These are phyloP conservation scores for Mythimna vitellina DNA, from an alignment of 2,888 invertebrate genomes.

Conservation along the genomic window DNA sequence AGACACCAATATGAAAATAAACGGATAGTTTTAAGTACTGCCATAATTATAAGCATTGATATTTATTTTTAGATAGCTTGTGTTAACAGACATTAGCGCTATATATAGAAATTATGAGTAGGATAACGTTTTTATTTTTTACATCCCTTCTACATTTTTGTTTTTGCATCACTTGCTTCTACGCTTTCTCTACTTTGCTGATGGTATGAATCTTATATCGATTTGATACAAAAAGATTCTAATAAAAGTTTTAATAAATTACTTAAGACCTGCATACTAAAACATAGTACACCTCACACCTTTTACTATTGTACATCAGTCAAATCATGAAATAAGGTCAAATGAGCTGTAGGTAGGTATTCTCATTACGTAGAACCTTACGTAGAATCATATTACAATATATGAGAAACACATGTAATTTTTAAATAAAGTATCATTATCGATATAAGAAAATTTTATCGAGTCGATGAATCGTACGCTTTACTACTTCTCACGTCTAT, in stretches of 20 bases:
- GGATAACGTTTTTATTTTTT: conserved; percentile 20
- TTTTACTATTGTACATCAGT: neutral
- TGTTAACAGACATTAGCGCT: conserved; percentile 54
- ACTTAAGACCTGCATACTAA: neutral
- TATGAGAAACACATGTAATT: neutral
- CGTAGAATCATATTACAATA: neutral
- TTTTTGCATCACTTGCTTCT: conserved; percentile 29
- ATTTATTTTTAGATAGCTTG: conserved; percentile 72
- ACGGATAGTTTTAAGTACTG: conserved; percentile 70
- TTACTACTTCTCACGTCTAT: conserved; percentile 40
- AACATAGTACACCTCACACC: neutral
- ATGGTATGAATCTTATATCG: conserved; percentile 56
- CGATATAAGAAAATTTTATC: conserved; percentile 50
- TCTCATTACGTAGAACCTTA: neutral
- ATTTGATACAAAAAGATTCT: conserved; percentile 48
- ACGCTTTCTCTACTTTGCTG: conserved; percentile 21
- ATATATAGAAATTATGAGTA: conserved; percentile 49
- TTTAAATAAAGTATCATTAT: conserved; percentile 47
- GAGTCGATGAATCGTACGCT: conserved; percentile 46
- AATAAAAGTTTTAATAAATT: neutral
- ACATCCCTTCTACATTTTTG: conserved; percentile 1
- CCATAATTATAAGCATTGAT: conserved; percentile 73
- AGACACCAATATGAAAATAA: conserved; percentile 54
- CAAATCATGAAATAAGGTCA: neutral
- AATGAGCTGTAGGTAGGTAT: conserved; percentile 8